These are phyloP conservation scores for Sinocyclocheilus maitianheensis DNA, from an alignment of 2,113 vertebrate genomes.

Conservation along the genomic window DNA sequence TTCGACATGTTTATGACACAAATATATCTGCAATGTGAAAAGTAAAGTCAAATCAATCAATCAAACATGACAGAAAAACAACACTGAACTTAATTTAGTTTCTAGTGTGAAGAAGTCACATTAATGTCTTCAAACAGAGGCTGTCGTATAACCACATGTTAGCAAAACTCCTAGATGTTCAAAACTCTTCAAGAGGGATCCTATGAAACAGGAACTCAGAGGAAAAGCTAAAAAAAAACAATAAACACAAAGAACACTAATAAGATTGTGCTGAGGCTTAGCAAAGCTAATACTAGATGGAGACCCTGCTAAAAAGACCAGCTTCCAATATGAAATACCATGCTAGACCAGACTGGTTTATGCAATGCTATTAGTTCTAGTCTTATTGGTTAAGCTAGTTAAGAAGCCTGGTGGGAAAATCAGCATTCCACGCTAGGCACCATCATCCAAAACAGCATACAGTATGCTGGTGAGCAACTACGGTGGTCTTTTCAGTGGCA, in stretches of 20 bases:
- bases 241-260: background rate
- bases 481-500: background rate
- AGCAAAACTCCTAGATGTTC: background rate
- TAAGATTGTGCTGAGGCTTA: background rate
- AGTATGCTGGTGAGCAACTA: background rate
- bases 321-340: background rate
- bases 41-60: constrained; percentile 23
- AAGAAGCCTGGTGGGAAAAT: background rate
- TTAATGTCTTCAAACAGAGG: background rate
- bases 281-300: background rate
- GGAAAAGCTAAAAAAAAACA: background rate
- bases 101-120: background rate
- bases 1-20: background rate
- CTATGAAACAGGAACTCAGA: no score
- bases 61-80: constrained; percentile 15
- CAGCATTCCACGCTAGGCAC: background rate
- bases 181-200: no score
- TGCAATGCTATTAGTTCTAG: background rate
- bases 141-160: background rate
- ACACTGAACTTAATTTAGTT: background rate
- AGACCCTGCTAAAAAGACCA: background rate
- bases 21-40: constrained; percentile 1
- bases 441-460: background rate
- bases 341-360: background rate
- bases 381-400: background rate